A percentile compares a stretch with the other conserved stretches of the same genome.
These are phyloP conservation scores for Rhinoraja longicauda DNA, from an alignment of 2,797 vertebrate species.

Conservation along the genomic window DNA sequence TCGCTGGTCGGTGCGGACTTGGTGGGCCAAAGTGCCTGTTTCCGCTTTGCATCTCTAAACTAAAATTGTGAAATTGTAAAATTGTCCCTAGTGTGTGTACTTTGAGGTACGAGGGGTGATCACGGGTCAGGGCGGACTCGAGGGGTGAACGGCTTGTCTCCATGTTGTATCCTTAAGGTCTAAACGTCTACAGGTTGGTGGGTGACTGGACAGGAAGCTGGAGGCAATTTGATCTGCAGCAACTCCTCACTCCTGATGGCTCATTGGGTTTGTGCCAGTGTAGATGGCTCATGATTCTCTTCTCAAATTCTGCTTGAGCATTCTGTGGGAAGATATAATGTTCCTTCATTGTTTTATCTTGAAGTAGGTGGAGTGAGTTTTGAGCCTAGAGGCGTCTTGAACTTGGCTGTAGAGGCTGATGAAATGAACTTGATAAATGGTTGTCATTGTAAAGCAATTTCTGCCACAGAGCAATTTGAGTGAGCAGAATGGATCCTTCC, in stretches of 20 bases:
- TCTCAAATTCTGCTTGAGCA: not conserved
- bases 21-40: too few species aligned
- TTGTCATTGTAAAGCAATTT: not conserved
- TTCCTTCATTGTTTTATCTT: not conserved
- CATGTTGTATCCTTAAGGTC: too few species aligned
- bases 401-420: not conserved
- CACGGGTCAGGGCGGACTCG: too few species aligned
- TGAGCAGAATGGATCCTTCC: not conserved
- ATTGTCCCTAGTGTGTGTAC: too few species aligned
- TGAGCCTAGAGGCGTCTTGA: not conserved
- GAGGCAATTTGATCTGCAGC: not conserved
- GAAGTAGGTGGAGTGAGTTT: not conserved
- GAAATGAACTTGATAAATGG: not conserved
- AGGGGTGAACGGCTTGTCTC: too few species aligned
- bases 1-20: too few species aligned
- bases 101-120: too few species aligned
- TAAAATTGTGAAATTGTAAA: too few species aligned
- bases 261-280: not conserved
- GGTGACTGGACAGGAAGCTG: not conserved
- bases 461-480: not conserved
- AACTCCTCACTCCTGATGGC: not conserved
- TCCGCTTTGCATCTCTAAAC: too few species aligned
- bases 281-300: not conserved
- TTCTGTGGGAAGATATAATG: too few species aligned
- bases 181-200: not conserved